A percentile compares a stretch with the other conserved stretches of the same genome.
Conservation (phyloP, 1,140 invertebrate species). For the Pinna nobilis region DNA sequence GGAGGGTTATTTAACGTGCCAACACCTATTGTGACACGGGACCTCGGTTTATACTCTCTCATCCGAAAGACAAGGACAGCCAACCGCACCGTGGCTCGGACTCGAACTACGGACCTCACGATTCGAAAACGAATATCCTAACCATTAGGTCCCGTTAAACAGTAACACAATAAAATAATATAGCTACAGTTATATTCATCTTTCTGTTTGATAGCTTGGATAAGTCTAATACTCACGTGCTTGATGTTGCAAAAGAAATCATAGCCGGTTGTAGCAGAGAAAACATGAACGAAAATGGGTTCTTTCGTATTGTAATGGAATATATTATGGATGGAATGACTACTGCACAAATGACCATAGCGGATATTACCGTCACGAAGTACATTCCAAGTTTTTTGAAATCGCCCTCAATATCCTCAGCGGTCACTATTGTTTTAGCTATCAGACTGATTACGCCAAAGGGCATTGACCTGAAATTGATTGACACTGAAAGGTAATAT, state of each 20-base stretch:
- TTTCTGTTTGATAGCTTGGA: no score
- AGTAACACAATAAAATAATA: no score
- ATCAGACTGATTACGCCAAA: constrained; percentile 94
- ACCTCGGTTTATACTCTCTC: no score
- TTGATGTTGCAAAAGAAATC: constrained; percentile 94
- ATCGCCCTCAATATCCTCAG: constrained; percentile 86
- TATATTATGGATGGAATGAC: constrained; percentile 91
- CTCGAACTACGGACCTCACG: no score
- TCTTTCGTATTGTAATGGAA: constrained; percentile 87
- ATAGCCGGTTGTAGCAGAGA: constrained; percentile 89
- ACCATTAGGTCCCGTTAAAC: no score
- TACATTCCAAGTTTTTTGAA: constrained; percentile 91
- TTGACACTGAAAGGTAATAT: background rate
- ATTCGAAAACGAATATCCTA: no score
- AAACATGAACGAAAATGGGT: constrained; percentile 92
- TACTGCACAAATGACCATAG: constrained; percentile 90
- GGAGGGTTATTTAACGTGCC: no score
- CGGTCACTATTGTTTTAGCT: constrained; percentile 90
- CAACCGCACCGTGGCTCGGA: no score
- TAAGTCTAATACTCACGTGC: constrained; percentile 72
- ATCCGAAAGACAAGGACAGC: no score
- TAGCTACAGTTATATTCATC: no score
- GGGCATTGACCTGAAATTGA: constrained; percentile 84
- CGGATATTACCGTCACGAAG: constrained; percentile 88
- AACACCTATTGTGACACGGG: no score